phyloP scores from a whole-genome alignment of 1,140 invertebrate genomes.

The Brachionus sp. region DNA sequence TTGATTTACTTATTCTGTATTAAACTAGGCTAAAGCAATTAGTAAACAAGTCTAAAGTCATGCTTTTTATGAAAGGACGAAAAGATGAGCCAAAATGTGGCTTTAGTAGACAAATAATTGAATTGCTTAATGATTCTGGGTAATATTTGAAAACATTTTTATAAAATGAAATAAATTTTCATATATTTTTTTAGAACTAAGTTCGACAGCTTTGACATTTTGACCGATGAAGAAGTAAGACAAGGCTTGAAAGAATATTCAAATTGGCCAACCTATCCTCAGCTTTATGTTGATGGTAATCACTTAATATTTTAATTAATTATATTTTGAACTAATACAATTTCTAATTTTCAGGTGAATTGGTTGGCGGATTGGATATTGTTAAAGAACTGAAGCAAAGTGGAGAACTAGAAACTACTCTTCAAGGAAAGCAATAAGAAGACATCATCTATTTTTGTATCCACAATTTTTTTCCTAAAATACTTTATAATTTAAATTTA shows the following conservation, averaged over 20 bases:
- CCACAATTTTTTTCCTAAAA: neutral
- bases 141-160: neutral
- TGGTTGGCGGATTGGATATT: conserved; percentile 95
- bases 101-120: conserved; percentile 41
- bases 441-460: neutral
- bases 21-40: neutral
- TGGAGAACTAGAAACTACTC: conserved; percentile 71
- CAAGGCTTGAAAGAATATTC: conserved; percentile 80
- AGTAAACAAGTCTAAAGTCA: conserved; percentile 26
- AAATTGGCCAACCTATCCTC: conserved; percentile 93
- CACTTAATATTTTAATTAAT: neutral
- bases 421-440: conserved; percentile 27
- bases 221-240: conserved; percentile 57
- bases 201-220: conserved; percentile 61
- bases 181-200: neutral
- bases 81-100: conserved; percentile 46
- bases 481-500: neutral
- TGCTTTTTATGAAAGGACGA: conserved; percentile 43
- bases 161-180: neutral
- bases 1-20: neutral
- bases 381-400: conserved; percentile 92
- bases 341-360: conserved; percentile 64
- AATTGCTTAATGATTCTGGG: conserved; percentile 35
- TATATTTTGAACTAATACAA: neutral
- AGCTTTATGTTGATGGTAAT: conserved; percentile 70